Base-by-base conservation (phyloP, 35 echinoderm and acorn worm species). In the Stichopus chloronotus region DNA sequence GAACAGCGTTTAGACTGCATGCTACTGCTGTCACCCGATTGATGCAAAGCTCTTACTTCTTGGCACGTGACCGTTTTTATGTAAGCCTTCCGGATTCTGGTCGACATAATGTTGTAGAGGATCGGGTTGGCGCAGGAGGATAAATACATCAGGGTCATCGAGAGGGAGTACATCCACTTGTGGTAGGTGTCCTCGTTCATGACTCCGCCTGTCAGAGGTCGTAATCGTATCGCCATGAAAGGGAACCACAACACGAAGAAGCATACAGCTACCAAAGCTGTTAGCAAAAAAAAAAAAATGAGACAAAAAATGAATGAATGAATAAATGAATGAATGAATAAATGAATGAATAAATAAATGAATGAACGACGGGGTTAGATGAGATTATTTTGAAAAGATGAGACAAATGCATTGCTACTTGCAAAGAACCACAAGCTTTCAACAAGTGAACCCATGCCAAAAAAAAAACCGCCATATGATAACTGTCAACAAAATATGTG, bases 31-130 rank as follows among this genome's bases (percentile, higher is more conserved):
- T 19, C 61, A 74, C 53, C 59, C 25, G 30, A 5, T 52, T 71
- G 59, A 7, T 89, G 90, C 52, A 83, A 93, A 52, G 90, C 79
- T 52, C 95, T 96, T 96, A 96, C 95, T 92, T 96, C 95, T 72
- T 83, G 95, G 60, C 93, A 96, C 52, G 94, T 77, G 24, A 96
- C 94, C 5, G 95, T 96, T 83, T 76, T 86, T 25, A 92, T 87
- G 86, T 96, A 98, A 25, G 97, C 97, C 52, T 92, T 84, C 21
- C 97, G 21, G 78, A 98, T 96, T 57, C 95, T 81, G 11, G 93
- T 93, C 22, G 97, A 98, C 97, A 98, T 98, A 23, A 98, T 89
- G 61, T 98, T 98, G 92, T 96, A 98, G 8, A 98, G 81, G 7
- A 98, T 84, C 4, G 97, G 97, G 61, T 98, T 98, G 79, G 95